Evolutionary conservation across 2,113 vertebrate genomes (phyloP).

Genomic region (Dicaeum eximium): DNA sequence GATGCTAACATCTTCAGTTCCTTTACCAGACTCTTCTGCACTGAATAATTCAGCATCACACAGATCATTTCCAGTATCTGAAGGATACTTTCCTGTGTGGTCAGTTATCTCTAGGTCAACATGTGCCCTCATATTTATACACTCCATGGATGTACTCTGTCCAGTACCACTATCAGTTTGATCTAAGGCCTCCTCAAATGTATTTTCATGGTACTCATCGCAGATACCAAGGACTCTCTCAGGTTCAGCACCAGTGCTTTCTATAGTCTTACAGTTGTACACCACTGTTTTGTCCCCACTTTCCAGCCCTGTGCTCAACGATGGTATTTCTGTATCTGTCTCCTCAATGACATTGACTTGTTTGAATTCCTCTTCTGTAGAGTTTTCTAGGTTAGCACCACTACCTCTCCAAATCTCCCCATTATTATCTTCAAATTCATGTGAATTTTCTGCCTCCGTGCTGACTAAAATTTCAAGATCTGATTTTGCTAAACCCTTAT

Average conservation of each 20-base stretch:
- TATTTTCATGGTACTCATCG: background rate
- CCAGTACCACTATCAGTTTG: background rate
- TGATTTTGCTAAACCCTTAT: background rate
- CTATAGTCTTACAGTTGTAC: background rate
- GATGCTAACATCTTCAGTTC: background rate
- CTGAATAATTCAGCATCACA: background rate
- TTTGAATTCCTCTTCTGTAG: slow-evolving; percentile 2
- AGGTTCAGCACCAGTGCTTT: background rate
- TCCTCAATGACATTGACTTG: background rate
- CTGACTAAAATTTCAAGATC: background rate
- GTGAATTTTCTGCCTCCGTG: background rate
- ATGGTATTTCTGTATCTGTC: background rate
- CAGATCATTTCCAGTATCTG: background rate
- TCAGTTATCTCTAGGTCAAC: background rate
- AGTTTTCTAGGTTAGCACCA: background rate
- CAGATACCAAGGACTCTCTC: background rate
- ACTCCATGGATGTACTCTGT: background rate
- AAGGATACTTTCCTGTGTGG: background rate
- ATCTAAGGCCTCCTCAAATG: background rate
- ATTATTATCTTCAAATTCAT: background rate
- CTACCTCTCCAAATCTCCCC: background rate
- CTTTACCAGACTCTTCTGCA: slow-evolving; percentile 28
- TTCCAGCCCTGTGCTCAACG: background rate
- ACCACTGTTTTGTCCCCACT: background rate
- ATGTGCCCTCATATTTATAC: background rate